Evolutionary conservation across 2,888 invertebrate genomes (phyloP), one percentile per base, ranked within the genome.

Genomic region (Heliconius hortense): DNA sequence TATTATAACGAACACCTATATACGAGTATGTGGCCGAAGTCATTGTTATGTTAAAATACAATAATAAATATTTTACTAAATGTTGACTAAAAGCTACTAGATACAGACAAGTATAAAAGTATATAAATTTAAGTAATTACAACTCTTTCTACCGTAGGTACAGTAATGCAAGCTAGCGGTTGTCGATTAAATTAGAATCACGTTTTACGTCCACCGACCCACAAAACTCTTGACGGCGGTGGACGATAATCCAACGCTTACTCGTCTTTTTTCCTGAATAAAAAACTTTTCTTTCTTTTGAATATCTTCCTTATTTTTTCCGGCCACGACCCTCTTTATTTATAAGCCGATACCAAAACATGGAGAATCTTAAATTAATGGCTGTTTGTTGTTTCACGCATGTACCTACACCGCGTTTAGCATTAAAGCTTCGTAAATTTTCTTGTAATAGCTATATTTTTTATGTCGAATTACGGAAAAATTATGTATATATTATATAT

Each of bases 361-460:
- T 88, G 87, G 89, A 91, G 89, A 89, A 87, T 89, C 91, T 89
- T 90, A 92, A 94, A 93, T 93, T 91, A 93, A 93, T 90, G 93
- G 93, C 87, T 92, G 92, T 93, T 93, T 90, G 89, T 92, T 93
- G 91, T 94, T 94, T 94, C 93, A 94, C 92, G 92, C 90, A 39
- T 64, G 88, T 91, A 91, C 92, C 91, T 92, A 91, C 89, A 90
- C 91, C 90, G 90, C 90, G 90, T 86, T 93, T 89, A 89, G 89
- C 86, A 88, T 89, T 88, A 86, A 87, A 91, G 91, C 87, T 90
- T 90, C 87, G 86, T 88, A 89, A 92, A 92, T 93, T 93, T 90
- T 84, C 84, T 81, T 85, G 80, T 80, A 80, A 80, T 80, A 79
- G 82, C 81, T 35, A 63, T 70, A 80, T 83, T 81, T 81, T 80